Evolutionary conservation across 2,113 vertebrate genomes (phyloP).

Genomic region (Odontesthes bonariensis): DNA sequence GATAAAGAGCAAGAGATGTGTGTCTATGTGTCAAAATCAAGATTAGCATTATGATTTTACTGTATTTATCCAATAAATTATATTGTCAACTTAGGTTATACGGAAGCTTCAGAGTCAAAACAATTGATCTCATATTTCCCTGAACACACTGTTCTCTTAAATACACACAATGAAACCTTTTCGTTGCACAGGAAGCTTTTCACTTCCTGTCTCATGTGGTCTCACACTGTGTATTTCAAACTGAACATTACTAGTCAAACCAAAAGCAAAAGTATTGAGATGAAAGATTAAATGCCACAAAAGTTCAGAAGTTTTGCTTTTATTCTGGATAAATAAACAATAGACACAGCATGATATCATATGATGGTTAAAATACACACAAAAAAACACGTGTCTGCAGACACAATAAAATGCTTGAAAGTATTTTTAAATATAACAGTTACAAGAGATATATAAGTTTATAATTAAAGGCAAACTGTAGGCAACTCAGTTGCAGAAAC

Average conservation of each 20-base stretch:
- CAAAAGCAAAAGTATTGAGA: not conserved
- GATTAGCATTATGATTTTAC: constrained; percentile 20
- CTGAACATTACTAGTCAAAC: not conserved
- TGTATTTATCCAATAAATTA: constrained; percentile 52
- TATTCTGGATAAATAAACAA: constrained; percentile 19
- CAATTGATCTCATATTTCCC: not conserved
- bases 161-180: constrained; percentile 24
- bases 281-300: not conserved
- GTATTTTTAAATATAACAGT: too few species aligned
- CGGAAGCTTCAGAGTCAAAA: constrained; percentile 14
- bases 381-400: not conserved
- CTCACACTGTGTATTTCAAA: not conserved
- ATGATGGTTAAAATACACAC: not conserved
- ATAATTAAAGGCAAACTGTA: too few species aligned
- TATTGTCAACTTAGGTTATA: constrained; percentile 28
- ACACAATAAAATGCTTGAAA: not conserved
- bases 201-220: constrained; percentile 63
- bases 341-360: not conserved
- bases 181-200: constrained; percentile 75
- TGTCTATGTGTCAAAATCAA: constrained; percentile 36
- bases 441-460: too few species aligned
- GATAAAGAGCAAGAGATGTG: constrained; percentile 28
- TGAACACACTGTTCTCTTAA: constrained; percentile 13
- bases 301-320: constrained; percentile 6
- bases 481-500: not conserved